Evolutionary conservation across 1,140 invertebrate species (phyloP).

Genomic region (Proctacanthus coquilletti): DNA sequence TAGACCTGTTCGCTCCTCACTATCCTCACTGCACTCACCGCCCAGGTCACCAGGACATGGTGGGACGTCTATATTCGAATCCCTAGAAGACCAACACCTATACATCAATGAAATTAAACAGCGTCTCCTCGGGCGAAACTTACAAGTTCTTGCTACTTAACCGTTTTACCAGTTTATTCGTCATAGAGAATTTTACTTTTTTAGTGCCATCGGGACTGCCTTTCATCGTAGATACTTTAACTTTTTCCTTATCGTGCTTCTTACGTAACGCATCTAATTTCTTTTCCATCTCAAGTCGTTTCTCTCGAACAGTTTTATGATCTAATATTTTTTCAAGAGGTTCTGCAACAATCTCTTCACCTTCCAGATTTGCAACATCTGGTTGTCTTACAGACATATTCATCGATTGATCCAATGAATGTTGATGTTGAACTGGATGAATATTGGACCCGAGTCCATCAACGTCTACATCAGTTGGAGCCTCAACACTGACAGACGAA

Average conservation of each 20-base stretch:
- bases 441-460: constrained; percentile 12
- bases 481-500: constrained; percentile 20
- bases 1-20: constrained; percentile 31
- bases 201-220: constrained; percentile 35
- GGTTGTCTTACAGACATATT: constrained; percentile 22
- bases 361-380: constrained; percentile 27
- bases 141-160: constrained; percentile 71
- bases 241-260: constrained; percentile 71
- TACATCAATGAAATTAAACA: neutral
- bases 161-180: constrained; percentile 58
- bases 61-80: constrained; percentile 27
- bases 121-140: constrained; percentile 25
- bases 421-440: constrained; percentile 23
- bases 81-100: constrained; percentile 14
- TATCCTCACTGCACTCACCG: constrained; percentile 25
- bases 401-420: constrained; percentile 19
- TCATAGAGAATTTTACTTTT: constrained; percentile 55
- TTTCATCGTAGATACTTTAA: constrained; percentile 41
- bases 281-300: constrained; percentile 67
- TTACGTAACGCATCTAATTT: constrained; percentile 70
- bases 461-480: constrained; percentile 13
- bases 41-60: constrained; percentile 21
- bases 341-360: constrained; percentile 53
- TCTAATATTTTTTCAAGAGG: constrained; percentile 64
- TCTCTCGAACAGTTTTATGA: constrained; percentile 67